Percentiles rank a stretch among this genome's conserved stretches.
phyloP scores from a whole-genome alignment of 92 coral and sea anemone genomes.

The Epizoanthus stellaris region DNA sequence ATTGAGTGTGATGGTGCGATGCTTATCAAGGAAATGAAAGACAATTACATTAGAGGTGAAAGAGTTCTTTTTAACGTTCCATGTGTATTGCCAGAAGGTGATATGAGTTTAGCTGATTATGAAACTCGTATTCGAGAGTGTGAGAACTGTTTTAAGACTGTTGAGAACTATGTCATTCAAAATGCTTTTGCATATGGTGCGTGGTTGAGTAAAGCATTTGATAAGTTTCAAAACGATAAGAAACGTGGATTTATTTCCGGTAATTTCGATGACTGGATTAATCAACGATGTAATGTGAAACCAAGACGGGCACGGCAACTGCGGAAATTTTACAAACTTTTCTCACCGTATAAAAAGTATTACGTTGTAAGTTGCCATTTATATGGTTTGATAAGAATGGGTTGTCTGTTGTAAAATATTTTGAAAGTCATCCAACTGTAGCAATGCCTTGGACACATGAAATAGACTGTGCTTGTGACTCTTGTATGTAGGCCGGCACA shows the following conservation, averaged over 20 bases:
- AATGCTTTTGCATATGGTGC: constrained; percentile 57
- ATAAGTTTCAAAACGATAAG: constrained; percentile 52
- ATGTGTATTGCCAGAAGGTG: no score
- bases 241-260: constrained; percentile 27
- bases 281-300: constrained; percentile 47
- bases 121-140: constrained; percentile 33
- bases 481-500: neutral
- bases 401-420: neutral
- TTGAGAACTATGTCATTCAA: constrained; percentile 23
- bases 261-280: constrained; percentile 56
- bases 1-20: no score
- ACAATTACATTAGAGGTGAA: no score
- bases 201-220: constrained; percentile 55
- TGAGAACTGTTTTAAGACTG: constrained; percentile 45
- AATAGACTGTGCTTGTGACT: neutral
- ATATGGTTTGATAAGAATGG: constrained; percentile 3
- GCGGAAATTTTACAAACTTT: neutral
- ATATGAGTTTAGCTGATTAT: constrained; percentile 37
- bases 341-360: neutral
- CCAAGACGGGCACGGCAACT: constrained; percentile 55
- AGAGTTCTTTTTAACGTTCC: no score
- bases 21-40: no score
- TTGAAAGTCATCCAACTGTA: neutral
- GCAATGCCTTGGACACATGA: neutral
- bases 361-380: neutral